Base-by-base conservation (phyloP, 2,113 vertebrate species). In the Talpa occidentalis region DNA sequence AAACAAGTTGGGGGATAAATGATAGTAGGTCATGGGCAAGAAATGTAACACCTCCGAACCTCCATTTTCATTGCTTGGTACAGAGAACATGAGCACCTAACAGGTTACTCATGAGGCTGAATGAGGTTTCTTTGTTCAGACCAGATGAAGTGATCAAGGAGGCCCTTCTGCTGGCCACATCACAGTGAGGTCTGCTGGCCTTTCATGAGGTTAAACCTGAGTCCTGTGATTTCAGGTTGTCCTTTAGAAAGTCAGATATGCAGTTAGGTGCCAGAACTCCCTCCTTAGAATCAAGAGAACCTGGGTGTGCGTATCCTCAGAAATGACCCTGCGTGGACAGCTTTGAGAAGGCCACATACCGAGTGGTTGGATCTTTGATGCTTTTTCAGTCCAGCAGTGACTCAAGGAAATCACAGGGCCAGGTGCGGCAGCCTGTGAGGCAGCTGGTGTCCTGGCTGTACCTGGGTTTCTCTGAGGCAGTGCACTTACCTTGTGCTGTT, bases 1-100 rank as follows among this genome's bases (percentile, higher is more conserved):
- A n/a, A 67, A 86, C 8, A n/a, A 92, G 72, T 88, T 81, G 54
- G 59, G 35, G 70, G 86, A 22, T 82, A 59, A 94, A 49, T 66
- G 84, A 42, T 49, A 47, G 78, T 59, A 44, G 44, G 44, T n/a
- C 74, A 47, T 4, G 24, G 66, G 24, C n/a, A 52, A 94, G 32
- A 9, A 28, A 66, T 79, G 40, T 60, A 44, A 44, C 22, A 9
- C 28, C 35, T 85, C 44, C 5, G 21, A 87, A 72, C 59, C n/a
- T 85, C 17, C 16, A 9, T 64, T 74, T 52, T 89, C 80, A 44
- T 91, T 67, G 35, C 9, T 26, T 77, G 16, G 22, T 14, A 66
- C 30, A 72, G 72, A 93, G 47, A 26, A 30, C 21, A 78, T 74
- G 35, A n/a, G 42, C 59, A 52, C 66, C 28, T 10, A 10, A 16